Percentiles rank a stretch among this genome's conserved stretches.
phyloP scores from a whole-genome alignment of 2,888 invertebrate species.

The Oxystoma pomonae region DNA sequence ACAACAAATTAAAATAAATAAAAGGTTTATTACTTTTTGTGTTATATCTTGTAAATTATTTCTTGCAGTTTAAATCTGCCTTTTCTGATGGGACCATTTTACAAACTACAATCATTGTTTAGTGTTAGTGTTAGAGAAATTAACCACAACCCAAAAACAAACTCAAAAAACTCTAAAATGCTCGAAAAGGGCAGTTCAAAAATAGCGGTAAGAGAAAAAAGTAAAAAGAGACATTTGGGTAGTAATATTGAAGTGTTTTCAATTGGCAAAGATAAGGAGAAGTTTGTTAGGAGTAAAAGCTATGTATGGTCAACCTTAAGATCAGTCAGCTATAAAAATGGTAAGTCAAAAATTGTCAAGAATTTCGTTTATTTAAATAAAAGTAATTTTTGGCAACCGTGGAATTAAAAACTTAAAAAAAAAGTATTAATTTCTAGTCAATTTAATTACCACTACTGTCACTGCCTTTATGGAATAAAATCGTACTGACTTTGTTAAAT shows the following conservation, averaged over 20 bases:
- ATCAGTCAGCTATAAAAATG: slow-evolving; percentile 51
- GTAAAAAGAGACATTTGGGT: slow-evolving; percentile 50
- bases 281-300: slow-evolving; percentile 45
- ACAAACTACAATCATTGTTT: slow-evolving; percentile 60
- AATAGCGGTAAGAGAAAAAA: slow-evolving; percentile 44
- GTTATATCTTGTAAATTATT: too few relatives aligned
- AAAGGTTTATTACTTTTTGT: too few relatives aligned
- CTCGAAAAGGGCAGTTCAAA: slow-evolving; percentile 8
- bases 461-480: too few relatives aligned
- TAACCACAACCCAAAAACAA: slow-evolving; percentile 37
- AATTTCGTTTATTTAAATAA: too few relatives aligned
- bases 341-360: slow-evolving; percentile 30
- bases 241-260: slow-evolving; percentile 53
- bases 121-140: slow-evolving; percentile 51
- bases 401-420: too few relatives aligned
- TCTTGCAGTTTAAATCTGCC: too few relatives aligned
- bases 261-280: slow-evolving; percentile 38
- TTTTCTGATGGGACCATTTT: slow-evolving; percentile 58
- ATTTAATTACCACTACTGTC: too few relatives aligned
- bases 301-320: slow-evolving; percentile 55
- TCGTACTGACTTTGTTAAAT: too few relatives aligned
- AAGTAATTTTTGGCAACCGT: too few relatives aligned
- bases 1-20: too few relatives aligned
- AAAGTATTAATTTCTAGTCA: too few relatives aligned
- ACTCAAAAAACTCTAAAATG: not conserved